phyloP scores from a whole-genome alignment of 2,797 vertebrate genomes.

The Xiphorhynchus erythropygius region DNA sequence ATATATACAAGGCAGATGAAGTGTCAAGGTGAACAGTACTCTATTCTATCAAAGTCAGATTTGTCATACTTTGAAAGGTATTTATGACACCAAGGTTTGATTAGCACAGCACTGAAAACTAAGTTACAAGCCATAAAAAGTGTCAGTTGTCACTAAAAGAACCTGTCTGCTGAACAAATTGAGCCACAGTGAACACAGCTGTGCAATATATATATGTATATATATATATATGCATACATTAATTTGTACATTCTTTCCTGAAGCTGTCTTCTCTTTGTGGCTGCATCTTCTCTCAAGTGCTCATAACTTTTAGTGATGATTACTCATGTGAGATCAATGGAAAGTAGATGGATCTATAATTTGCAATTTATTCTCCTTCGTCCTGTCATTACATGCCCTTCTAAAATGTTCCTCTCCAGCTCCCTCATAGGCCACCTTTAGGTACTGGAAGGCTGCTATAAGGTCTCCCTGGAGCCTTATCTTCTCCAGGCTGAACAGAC shows the following conservation, averaged over 20 bases:
- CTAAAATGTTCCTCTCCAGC: background rate
- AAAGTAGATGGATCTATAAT: background rate
- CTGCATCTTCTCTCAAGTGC: background rate
- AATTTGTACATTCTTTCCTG: background rate
- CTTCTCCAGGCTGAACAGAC: background rate
- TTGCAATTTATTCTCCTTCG: background rate
- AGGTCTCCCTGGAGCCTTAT: background rate
- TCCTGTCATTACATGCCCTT: too few relatives aligned
- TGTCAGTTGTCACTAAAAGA: background rate
- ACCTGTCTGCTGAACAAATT: background rate
- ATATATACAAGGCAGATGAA: background rate
- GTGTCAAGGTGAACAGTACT: background rate
- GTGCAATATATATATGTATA: background rate
- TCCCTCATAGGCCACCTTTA: background rate
- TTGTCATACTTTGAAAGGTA: background rate
- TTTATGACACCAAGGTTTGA: background rate
- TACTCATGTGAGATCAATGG: background rate
- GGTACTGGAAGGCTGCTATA: background rate
- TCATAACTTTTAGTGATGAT: background rate
- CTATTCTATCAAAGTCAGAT: background rate
- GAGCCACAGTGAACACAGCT: background rate
- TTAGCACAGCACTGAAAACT: background rate
- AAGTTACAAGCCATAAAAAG: background rate
- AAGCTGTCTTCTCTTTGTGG: background rate
- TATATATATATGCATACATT: background rate